Evolutionary conservation across 2,888 invertebrate species (phyloP).

Genomic region (Trachelus stipa): DNA sequence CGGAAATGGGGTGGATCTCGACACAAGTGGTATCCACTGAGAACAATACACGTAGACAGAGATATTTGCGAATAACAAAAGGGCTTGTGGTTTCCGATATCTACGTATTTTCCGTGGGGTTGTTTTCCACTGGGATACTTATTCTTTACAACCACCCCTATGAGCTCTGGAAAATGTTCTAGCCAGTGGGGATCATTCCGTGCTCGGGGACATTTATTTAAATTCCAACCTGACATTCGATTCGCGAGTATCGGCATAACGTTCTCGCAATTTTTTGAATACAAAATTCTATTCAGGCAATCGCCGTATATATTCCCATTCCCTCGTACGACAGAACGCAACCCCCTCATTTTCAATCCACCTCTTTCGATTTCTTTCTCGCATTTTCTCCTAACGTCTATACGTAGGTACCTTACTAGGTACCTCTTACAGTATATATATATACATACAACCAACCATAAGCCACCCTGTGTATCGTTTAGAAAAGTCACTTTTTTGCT

Average conservation of each 20-base stretch:
- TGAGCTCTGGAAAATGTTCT: background rate
- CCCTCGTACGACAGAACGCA: background rate
- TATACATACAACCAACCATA: background rate
- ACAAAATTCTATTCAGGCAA: slow-evolving; percentile 17
- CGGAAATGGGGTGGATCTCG: background rate
- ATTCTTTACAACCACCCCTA: background rate
- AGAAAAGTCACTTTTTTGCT: background rate
- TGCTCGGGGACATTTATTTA: slow-evolving; percentile 43
- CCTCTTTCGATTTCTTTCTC: background rate
- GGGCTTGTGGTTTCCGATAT: background rate
- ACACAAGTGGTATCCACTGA: background rate
- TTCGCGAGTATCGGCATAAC: slow-evolving; percentile 43
- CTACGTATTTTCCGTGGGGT: background rate
- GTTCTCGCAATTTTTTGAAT: slow-evolving; percentile 25
- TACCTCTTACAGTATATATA: background rate
- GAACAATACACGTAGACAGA: background rate
- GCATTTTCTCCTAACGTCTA: background rate
- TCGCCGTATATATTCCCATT: background rate
- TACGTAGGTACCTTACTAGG: background rate
- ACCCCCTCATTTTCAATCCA: background rate
- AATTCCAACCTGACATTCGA: slow-evolving; percentile 53
- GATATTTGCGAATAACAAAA: background rate
- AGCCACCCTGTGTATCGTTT: background rate
- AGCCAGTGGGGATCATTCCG: slow-evolving; percentile 11
- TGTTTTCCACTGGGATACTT: background rate